Base-by-base conservation (phyloP, 2,888 invertebrate species). In the Periphyllus acericola region DNA sequence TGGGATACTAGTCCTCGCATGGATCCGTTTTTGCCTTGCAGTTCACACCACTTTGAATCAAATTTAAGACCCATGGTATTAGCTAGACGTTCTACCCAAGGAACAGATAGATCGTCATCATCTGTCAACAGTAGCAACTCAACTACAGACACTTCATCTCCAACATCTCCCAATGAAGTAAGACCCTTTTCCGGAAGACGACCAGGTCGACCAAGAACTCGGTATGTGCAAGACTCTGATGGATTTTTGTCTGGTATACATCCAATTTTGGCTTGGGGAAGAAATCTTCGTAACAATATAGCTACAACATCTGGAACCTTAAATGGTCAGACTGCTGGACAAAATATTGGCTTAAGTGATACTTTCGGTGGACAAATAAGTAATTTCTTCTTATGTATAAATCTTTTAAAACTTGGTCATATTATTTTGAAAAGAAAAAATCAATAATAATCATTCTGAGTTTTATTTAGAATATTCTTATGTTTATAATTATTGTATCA, bases 11-110 rank as follows among this genome's bases (percentile, higher is more conserved):
- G 5, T 5, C 72, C 86, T 74, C 80, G 93, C 87, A 94, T 94
- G 89, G 94, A 95, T 91, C 94, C 94, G 60, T 95, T 95, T 90
- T 92, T 96, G 90, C 94, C 94, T 1, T 96, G 95, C 91, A 94
- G 94, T 91, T 95, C 95, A 68, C 95, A 95, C 91, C 95, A 95
- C 90, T 92, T 95, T 72, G 89, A 89, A 78, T 83, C 93, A 93
- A 0, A 92, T 79, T 55, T 87, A 80, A 88, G 89, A 89, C 74
- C 82, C 88, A 78, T 89, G 90, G 66, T 89, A 89, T 60, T 83
- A 81, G 19, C 87, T 87, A 83, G 72, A 8, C 89, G 85, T 11
- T 17, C 81, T 14, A 78, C 60, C 9, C 66, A 83, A 74, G 71
- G 83, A 36, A 81, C 55, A 55, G 74, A 76, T 21, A 82, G 88